Base-by-base conservation (phyloP, 2,888 invertebrate genomes). In the Diarsia dahlii region DNA sequence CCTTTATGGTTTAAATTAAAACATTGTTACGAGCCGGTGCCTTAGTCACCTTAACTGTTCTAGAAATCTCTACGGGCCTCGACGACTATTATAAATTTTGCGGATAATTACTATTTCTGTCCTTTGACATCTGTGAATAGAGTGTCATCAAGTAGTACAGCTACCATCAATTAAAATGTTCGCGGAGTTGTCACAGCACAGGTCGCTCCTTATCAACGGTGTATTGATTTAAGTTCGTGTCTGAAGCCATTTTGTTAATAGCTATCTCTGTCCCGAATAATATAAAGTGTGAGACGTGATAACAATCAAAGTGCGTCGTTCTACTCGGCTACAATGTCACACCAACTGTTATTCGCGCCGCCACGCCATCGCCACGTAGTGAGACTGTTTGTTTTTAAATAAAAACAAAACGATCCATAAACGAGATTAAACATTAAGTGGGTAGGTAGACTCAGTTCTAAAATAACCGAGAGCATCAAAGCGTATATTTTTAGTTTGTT, bases 1-100 rank as follows among this genome's bases (percentile, higher is more conserved):
- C 90, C 89, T 90, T 90, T 88, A 89, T 87, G 87, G 81, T 84
- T 89, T 88, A 89, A 91, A 91, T 91, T 92, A 88, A 89, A 91
- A 91, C 90, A 89, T 90, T 89, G 89, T 89, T 88, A 86, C 82
- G 82, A 82, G 83, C 83, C 78, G 83, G 82, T 86, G 80, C 81
- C 74, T 85, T 84, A 78, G 75, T 79, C 79, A 74, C 65, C 78
- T 78, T 74, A 75, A 71, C 76, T 71, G 62, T 80, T 77, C 65
- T 80, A 72, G 70, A 63, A 74, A 78, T 75, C 78, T 78, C 66
- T 68, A 67, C 56, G 62, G 63, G 58, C 62, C 34, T 80, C 62
- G 54, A 76, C 10, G n/a, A 71, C 56, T 63, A 70, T 65, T 71
- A 77, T 72, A 73, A 13, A 85, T 76, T 76, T 77, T 50, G 66